These are phyloP conservation scores for Spodoptera frugiperda DNA, from an alignment of 1,140 invertebrate species.

Conservation along the genomic window DNA sequence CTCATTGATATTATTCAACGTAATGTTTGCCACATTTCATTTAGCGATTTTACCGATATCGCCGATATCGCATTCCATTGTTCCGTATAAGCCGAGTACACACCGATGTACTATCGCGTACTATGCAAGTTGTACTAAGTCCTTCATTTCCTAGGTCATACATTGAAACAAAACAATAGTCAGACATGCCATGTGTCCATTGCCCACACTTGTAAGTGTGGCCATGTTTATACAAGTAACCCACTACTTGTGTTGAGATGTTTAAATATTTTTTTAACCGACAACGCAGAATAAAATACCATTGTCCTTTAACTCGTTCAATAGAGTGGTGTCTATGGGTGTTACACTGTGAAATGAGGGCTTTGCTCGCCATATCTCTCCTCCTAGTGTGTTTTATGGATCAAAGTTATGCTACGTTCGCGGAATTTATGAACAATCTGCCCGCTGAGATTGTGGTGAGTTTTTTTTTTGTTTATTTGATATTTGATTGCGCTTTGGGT, in stretches of 20 bases:
- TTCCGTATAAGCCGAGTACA: background rate
- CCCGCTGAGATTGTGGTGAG: conserved; percentile 28
- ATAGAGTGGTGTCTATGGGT: conserved; percentile 2
- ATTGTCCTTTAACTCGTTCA: background rate
- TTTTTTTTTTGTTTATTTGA: background rate
- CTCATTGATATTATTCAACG: no score
- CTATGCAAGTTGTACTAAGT: background rate
- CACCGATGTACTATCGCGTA: background rate
- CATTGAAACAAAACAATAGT: background rate
- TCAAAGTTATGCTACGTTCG: conserved; percentile 1
- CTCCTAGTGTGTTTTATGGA: conserved; percentile 13
- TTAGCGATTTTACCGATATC: no score
- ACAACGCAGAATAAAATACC: background rate
- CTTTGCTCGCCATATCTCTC: conserved; percentile 3
- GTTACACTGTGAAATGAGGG: conserved; percentile 25
- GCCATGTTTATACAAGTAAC: no score
- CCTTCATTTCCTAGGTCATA: background rate
- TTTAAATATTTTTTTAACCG: background rate
- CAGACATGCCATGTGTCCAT: background rate
- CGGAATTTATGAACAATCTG: conserved; percentile 32
- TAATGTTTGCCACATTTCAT: no score
- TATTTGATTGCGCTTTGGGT: background rate
- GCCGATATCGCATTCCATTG: no score
- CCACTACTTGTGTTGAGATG: background rate
- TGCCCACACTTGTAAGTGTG: background rate